These are phyloP conservation scores for Cyrtonyx montezumae DNA, from an alignment of 2,113 vertebrate species.

Conservation along the genomic window DNA sequence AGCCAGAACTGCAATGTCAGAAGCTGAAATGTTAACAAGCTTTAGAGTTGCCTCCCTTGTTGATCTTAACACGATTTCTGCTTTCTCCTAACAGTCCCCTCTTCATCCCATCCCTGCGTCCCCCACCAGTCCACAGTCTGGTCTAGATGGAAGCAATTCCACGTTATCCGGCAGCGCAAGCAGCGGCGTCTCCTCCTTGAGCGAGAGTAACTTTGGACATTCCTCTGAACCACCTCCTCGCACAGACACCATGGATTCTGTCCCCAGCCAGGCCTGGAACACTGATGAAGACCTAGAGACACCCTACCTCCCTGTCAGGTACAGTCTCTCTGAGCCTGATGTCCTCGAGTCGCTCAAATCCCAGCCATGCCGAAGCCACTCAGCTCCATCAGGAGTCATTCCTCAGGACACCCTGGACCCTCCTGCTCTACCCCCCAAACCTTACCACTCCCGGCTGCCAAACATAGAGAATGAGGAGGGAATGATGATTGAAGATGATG, in stretches of 20 bases:
- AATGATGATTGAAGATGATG: conserved; percentile 85
- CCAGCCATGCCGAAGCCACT: conserved; percentile 93
- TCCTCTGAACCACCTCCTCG: conserved; percentile 85
- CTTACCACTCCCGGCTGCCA: conserved; percentile 85
- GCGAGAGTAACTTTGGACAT: conserved; percentile 92
- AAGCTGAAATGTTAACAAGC: not conserved
- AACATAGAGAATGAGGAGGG: conserved; percentile 85
- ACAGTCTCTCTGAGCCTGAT: conserved; percentile 90
- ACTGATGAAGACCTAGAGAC: conserved; percentile 89
- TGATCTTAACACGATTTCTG: conserved; percentile 38
- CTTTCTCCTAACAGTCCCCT: conserved; percentile 84
- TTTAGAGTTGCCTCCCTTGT: not conserved
- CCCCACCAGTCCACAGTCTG: conserved; percentile 94
- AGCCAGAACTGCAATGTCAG: not conserved
- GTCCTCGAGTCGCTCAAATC: conserved; percentile 89
- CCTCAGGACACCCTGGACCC: conserved; percentile 88
- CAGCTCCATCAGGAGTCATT: conserved; percentile 85
- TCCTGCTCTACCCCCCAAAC: conserved; percentile 86
- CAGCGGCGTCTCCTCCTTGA: conserved; percentile 94
- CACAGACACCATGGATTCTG: conserved; percentile 91
- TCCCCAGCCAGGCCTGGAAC: conserved; percentile 91
- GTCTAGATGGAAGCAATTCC: conserved; percentile 94
- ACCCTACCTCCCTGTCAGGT: conserved; percentile 93
- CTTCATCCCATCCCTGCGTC: conserved; percentile 95
- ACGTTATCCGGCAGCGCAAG: conserved; percentile 96